Base-by-base conservation (phyloP, 2,888 invertebrate species). In the Laothoe populi region DNA sequence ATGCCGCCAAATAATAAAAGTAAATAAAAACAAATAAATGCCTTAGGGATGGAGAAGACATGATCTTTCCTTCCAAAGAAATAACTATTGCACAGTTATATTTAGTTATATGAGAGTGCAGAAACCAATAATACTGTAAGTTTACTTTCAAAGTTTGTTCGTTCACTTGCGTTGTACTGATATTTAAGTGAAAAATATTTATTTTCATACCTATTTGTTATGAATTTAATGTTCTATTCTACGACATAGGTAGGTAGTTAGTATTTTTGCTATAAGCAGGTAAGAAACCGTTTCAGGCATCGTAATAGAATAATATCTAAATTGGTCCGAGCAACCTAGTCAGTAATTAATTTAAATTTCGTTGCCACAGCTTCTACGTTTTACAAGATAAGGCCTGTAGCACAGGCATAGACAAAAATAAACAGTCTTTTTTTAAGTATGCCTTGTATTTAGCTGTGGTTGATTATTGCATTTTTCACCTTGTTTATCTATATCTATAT, bases 91-190 rank as follows among this genome's bases (percentile, higher is more conserved):
- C 38, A 62, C 66, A 46, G 53, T 69, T 59, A 61, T 69, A 70
- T 65, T 74, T 77, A 72, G 78, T 75, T 67, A 67, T 66, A 69
- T 64, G 68, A 66, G 69, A 82, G 79, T 79, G 80, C 78, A 76
- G 72, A 77, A 78, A 73, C 76, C 76, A 74, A 79, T 83, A 82
- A 80, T 71, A 48, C 74, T 83, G 82, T 83, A 79, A 83, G 68
- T 76, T 78, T 72, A 75, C 73, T 77, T 68, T 62, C 57, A 45
- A 79, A 81, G 69, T 83, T 82, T 70, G 64, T 63, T 38, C 49
- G 40, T 49, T 53, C 24, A 58, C 59, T 69, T 64, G 64, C 62
- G 63, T 48, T 42, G 31, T 26, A 49, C 60, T 64, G 63, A 67
- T 70, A n/a, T n/a, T n/a, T n/a, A 71, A 74, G 65, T 73, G 64